phyloP scores from a whole-genome alignment of 30 jellyfish, hydroid and myxozoan species.

The Catostylus mosaicus region DNA sequence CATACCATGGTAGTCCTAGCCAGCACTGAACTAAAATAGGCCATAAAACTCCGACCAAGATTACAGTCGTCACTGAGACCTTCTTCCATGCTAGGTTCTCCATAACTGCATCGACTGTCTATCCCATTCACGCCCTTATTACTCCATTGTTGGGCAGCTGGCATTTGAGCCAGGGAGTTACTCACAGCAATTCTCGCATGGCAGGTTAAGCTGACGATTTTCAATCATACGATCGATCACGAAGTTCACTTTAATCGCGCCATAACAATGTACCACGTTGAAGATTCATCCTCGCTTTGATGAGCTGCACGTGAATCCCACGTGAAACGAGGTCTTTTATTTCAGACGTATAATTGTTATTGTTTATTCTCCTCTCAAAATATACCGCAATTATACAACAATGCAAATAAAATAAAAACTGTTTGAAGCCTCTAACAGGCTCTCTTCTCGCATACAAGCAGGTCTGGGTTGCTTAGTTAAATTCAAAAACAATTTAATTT shows the following conservation, averaged over 20 bases:
- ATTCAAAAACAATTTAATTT: too few relatives aligned
- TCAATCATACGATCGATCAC: conserved; percentile 45
- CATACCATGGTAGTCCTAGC: conserved; percentile 40
- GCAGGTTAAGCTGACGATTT: conserved; percentile 4
- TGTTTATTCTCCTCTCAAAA: too few relatives aligned
- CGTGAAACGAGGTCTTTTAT: conserved; percentile 46
- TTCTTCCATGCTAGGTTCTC: conserved; percentile 73
- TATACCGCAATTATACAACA: too few relatives aligned
- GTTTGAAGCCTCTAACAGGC: too few relatives aligned
- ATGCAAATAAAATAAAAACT: too few relatives aligned
- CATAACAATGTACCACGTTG: conserved; percentile 25
- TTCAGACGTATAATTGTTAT: too few relatives aligned
- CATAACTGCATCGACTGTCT: conserved; percentile 6
- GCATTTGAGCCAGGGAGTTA: conserved; percentile 20
- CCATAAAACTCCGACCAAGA: conserved; percentile 29
- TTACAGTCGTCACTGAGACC: conserved; percentile 25
- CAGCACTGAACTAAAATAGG: conserved; percentile 50
- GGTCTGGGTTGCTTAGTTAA: too few relatives aligned
- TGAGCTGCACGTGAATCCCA: not conserved
- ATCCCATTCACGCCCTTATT: conserved; percentile 30
- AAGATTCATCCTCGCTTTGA: not conserved
- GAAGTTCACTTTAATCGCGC: not conserved
- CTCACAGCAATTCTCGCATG: not conserved
- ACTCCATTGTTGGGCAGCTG: not conserved
- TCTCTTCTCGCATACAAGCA: too few relatives aligned